Percentiles rank a stretch among this genome's conserved stretches.
phyloP scores from a whole-genome alignment of 2,113 vertebrate species.

The Tylochromis polylepis region DNA sequence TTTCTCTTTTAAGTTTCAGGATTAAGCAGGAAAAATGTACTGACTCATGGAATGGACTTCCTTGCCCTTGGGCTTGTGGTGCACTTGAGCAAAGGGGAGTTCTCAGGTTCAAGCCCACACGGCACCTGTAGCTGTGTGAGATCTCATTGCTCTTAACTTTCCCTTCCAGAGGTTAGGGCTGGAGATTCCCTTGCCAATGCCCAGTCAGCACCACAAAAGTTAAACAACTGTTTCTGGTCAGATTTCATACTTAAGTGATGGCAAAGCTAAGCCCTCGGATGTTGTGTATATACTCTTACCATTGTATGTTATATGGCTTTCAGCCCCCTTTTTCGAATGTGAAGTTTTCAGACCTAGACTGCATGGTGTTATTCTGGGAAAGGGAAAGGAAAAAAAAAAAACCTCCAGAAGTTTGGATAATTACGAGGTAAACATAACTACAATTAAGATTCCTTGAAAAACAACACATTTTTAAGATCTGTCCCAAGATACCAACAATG shows the following conservation, averaged over 20 bases:
- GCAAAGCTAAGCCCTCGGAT: not conserved
- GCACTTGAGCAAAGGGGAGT: conserved; percentile 39
- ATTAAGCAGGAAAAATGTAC: conserved; percentile 37
- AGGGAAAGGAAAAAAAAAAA: not conserved
- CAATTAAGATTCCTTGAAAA: conserved; percentile 12
- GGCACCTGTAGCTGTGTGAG: conserved; percentile 56
- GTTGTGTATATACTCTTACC: not conserved
- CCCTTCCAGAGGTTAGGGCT: conserved; percentile 19
- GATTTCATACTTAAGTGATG: not conserved
- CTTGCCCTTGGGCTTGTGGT: conserved; percentile 49
- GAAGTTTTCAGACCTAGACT: not conserved
- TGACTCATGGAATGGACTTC: conserved; percentile 57
- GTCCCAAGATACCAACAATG: conserved; percentile 20
- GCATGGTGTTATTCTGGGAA: not conserved
- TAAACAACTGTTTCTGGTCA: conserved; percentile 11
- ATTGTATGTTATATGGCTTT: not conserved
- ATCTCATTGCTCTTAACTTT: conserved; percentile 43
- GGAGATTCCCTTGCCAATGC: conserved; percentile 53
- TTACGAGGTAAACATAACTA: conserved; percentile 2
- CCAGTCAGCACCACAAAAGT: conserved; percentile 54
- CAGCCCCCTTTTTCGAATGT: not conserved
- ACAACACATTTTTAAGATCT: not conserved
- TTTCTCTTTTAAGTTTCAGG: conserved; percentile 29
- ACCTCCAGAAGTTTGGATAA: not conserved
- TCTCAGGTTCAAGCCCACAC: conserved; percentile 48